Evolutionary conservation across 1,140 invertebrate species (phyloP), one percentile per base, ranked within the genome.

Genomic region (Drosophila obscura): DNA sequence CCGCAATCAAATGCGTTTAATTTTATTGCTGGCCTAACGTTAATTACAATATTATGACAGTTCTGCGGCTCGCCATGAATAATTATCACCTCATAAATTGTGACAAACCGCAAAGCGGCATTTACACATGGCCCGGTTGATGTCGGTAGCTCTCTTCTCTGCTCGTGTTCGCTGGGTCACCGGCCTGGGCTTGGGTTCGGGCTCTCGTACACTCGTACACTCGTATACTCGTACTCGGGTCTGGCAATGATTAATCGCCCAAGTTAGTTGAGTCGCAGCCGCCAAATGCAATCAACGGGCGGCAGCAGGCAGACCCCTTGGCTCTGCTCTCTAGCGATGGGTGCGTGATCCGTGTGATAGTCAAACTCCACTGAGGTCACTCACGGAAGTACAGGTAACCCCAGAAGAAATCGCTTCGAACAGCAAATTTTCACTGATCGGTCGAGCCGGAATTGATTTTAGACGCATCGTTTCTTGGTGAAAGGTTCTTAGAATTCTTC

Each of bases 1-100:
- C 53, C 75, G 82, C 82, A 71, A 82, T 87, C 69, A 76, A 87
- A 83, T 80, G 82, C 82, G 79, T 82, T 85, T 87, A 73, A 78
- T 87, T 75, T 68, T 66, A 80, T 85, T 80, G 63, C 66, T 79
- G 58, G 64, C 75, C 73, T 74, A 87, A 87, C 76, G 83, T 77
- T 87, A 89, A 87, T 87, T 87, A 87, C 84, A 87, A 83, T 88
- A 87, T 88, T 87, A 87, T 87, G 84, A 87, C 84, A 87, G 83
- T 83, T 77, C 63, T 67, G 78, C 76, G 65, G 79, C 74, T 78
- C 64, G 80, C 67, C 51, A 83, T 87, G 83, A 88, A 88, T 87
- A 87, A 87, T 88, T 87, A 87, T 87, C 84, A 87, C 83, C 83
- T 88, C 83, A 88, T 87, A 87, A 83, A 88, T 87, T 87, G 83